These are phyloP conservation scores for Sitta carolinensis DNA, from an alignment of 2,797 vertebrate species.

Conservation along the genomic window DNA sequence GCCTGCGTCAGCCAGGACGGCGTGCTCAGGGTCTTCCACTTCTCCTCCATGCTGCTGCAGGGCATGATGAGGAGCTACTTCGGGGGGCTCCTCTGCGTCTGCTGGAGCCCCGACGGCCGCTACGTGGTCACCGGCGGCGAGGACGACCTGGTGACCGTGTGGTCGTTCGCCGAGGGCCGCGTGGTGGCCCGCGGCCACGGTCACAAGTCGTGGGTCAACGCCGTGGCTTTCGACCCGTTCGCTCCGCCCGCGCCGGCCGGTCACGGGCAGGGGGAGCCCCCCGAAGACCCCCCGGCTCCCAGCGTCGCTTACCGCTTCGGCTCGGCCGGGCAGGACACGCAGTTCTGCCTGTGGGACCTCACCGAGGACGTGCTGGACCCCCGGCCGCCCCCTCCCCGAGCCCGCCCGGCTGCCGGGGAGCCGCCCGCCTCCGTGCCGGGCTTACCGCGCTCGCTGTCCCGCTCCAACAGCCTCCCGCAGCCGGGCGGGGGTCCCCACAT, in stretches of 20 bases:
- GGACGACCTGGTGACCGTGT: constrained; percentile 91
- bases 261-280: too few relatives aligned
- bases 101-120: constrained; percentile 92
- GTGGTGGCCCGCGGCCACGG: constrained; percentile 90
- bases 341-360: constrained; percentile 94
- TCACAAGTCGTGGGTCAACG: constrained; percentile 94
- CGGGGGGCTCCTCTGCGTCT: constrained; percentile 89
- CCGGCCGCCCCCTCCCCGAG: constrained; percentile 77
- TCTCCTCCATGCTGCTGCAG: constrained; percentile 90
- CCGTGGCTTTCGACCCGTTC: constrained; percentile 91
- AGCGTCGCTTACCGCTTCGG: constrained; percentile 88
- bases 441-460: constrained; percentile 84
- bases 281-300: not conserved
- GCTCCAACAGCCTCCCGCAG: constrained; percentile 91
- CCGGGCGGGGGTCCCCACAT: not conserved
- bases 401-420: too few relatives aligned
- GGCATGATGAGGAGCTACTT: constrained; percentile 95
- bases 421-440: not conserved
- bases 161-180: constrained; percentile 88
- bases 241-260: not conserved
- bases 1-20: constrained; percentile 93
- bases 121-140: constrained; percentile 91
- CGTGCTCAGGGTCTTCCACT: constrained; percentile 89
- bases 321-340: constrained; percentile 92
- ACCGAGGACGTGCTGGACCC: constrained; percentile 85